These are phyloP conservation scores for Pteronura brasiliensis DNA, from an alignment of 2,113 vertebrate genomes.

Conservation along the genomic window DNA sequence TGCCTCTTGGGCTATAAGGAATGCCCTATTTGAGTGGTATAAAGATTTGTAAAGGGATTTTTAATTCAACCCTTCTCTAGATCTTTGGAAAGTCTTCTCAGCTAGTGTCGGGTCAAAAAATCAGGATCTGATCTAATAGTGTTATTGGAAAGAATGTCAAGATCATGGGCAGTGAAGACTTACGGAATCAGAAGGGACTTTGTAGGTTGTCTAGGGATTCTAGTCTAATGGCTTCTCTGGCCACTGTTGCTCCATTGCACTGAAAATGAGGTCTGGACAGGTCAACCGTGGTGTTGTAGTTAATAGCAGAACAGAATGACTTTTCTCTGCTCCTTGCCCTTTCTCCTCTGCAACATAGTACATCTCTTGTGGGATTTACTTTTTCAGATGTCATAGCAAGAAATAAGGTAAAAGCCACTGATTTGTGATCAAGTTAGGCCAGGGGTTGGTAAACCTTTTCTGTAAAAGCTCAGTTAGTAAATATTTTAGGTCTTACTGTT, in stretches of 20 bases:
- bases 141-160: neutral
- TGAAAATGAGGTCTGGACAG: constrained; percentile 7
- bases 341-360: neutral
- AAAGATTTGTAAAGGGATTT: neutral
- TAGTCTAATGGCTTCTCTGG: neutral
- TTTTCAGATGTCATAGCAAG: neutral
- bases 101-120: neutral
- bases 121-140: neutral
- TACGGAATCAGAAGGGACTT: neutral
- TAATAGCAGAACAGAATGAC: neutral
- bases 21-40: neutral
- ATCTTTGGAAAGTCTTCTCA: neutral
- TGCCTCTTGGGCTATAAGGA: neutral
- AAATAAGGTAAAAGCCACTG: neutral
- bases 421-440: neutral
- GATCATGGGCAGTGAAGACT: neutral
- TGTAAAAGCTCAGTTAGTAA: neutral
- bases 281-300: neutral
- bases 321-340: neutral
- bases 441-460: neutral
- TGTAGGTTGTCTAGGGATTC: neutral
- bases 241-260: neutral
- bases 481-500: neutral
- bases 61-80: neutral
- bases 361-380: neutral